phyloP scores from a whole-genome alignment of 2,797 vertebrate genomes.

The Coranthus polyacanthus region DNA sequence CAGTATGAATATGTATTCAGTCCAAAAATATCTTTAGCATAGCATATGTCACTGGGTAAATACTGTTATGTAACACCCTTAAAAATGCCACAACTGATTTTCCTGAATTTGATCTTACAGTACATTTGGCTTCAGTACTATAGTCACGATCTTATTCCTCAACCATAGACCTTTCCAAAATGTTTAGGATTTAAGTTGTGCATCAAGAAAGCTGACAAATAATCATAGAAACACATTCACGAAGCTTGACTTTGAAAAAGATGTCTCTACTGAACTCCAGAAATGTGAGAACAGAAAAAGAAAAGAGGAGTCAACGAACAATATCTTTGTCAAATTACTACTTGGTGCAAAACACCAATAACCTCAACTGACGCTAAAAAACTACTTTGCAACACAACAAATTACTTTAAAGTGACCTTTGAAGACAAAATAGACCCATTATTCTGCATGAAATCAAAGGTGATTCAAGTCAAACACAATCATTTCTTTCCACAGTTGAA shows the following conservation, averaged over 20 bases:
- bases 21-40: conserved; percentile 12
- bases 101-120: conserved; percentile 1
- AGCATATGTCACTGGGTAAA: conserved; percentile 5
- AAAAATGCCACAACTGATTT: not conserved
- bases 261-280: conserved; percentile 15
- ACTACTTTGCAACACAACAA: conserved; percentile 7
- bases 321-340: conserved; percentile 28
- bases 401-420: conserved; percentile 36
- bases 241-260: conserved; percentile 24
- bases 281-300: conserved; percentile 10
- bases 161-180: conserved; percentile 13
- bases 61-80: conserved; percentile 15
- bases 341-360: conserved; percentile 17
- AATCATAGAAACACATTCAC: conserved; percentile 27
- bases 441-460: conserved; percentile 16
- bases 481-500: conserved; percentile 13
- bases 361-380: conserved; percentile 15
- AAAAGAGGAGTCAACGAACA: conserved; percentile 32
- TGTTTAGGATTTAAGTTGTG: conserved; percentile 9
- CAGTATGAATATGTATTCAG: not conserved
- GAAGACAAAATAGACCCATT: conserved; percentile 16
- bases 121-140: conserved; percentile 6
- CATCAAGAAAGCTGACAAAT: conserved; percentile 14
- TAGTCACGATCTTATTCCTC: not conserved
- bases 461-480: conserved; percentile 9